A percentile compares a stretch with the other conserved stretches of the same genome.
These are phyloP conservation scores for Gryon sp. DNA, from an alignment of 1,140 invertebrate genomes.

Conservation along the genomic window DNA sequence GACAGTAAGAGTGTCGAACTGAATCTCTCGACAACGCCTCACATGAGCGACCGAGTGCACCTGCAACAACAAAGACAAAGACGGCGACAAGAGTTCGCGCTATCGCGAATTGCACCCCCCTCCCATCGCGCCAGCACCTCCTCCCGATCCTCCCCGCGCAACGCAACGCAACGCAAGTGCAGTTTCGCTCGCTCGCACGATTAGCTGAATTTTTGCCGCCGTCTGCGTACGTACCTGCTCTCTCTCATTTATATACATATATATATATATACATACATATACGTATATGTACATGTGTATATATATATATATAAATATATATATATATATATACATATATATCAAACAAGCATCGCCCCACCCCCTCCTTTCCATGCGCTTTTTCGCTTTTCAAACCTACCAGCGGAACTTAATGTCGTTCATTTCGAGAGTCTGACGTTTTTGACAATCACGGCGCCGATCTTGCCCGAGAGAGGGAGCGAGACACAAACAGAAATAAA, in stretches of 20 bases:
- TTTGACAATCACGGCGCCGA: slow-evolving; percentile 44
- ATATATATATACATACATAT: too few species aligned
- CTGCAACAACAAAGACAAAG: slow-evolving; percentile 44
- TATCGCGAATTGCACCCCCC: slow-evolving; percentile 14
- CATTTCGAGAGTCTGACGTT: too few species aligned
- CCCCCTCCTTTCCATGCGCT: too few species aligned
- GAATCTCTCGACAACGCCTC: slow-evolving; percentile 33
- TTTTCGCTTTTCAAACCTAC: too few species aligned
- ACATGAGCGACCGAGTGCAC: slow-evolving; percentile 36
- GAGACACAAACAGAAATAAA: neutral
- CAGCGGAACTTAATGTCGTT: too few species aligned
- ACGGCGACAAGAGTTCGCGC: slow-evolving; percentile 44
- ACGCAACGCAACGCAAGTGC: slow-evolving; percentile 23
- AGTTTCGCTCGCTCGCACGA: slow-evolving; percentile 25
- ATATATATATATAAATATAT: too few species aligned
- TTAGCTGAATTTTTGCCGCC: slow-evolving; percentile 20
- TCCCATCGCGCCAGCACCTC: neutral
- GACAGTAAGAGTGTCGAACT: slow-evolving; percentile 19
- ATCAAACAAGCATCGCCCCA: too few species aligned
- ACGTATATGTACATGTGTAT: too few species aligned
- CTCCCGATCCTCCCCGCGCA: slow-evolving; percentile 21
- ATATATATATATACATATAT: too few species aligned
- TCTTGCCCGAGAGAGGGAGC: neutral
- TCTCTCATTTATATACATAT: too few species aligned
- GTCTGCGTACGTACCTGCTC: slow-evolving; percentile 22